Percentiles rank a stretch among this genome's conserved stretches.
Evolutionary conservation across 2,888 invertebrate genomes (phyloP).

Genomic region (Polyommatus icarus): DNA sequence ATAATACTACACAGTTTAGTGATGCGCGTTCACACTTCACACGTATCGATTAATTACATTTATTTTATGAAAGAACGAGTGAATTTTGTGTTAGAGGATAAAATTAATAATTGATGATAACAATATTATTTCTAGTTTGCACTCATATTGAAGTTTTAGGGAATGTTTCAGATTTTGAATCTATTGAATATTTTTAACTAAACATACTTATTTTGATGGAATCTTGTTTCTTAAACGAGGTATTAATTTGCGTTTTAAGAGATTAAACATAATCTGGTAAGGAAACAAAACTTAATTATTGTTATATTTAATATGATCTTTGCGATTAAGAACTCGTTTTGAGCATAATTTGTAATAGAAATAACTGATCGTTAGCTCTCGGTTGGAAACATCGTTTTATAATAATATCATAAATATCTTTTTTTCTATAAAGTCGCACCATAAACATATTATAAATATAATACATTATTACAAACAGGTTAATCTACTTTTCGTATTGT

Average conservation of each 20-base stretch:
- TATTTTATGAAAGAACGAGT: background rate
- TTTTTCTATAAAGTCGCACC: background rate
- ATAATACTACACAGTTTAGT: background rate
- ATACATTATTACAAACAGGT: background rate
- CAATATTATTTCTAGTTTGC: background rate
- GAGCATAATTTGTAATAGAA: background rate
- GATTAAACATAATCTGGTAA: background rate
- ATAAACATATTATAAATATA: background rate
- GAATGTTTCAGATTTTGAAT: background rate
- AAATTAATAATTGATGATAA: background rate
- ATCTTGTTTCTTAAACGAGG: background rate
- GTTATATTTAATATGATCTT: background rate
- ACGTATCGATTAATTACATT: background rate
- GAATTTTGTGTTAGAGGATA: background rate
- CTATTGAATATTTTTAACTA: background rate
- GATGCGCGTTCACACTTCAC: background rate
- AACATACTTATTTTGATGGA: no score
- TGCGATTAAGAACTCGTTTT: background rate
- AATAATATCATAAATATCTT: background rate
- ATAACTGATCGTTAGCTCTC: background rate
- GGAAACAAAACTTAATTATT: conserved; percentile 2
- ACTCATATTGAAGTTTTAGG: background rate
- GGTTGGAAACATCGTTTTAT: background rate
- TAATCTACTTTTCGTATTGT: background rate
- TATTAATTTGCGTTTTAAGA: background rate